These are phyloP conservation scores for Dinomys branickii DNA, from an alignment of 2,113 vertebrate species.

Conservation along the genomic window DNA sequence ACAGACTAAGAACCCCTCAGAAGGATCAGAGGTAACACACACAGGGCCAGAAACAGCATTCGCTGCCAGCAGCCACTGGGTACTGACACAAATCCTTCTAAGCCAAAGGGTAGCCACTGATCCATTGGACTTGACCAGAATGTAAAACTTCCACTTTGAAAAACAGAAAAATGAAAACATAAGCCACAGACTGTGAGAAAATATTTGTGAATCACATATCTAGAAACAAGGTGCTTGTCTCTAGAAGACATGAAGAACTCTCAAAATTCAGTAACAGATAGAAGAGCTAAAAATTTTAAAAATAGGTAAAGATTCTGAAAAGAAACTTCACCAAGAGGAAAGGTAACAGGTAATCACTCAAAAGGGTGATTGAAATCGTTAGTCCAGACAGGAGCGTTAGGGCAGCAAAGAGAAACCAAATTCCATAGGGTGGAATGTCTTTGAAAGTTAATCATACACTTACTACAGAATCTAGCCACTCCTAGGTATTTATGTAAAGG, in stretches of 20 bases:
- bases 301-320: neutral
- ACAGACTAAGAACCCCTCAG: neutral
- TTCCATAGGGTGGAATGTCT: neutral
- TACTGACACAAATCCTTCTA: neutral
- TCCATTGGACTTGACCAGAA: neutral
- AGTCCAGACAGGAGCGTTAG: neutral
- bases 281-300: neutral
- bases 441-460: neutral
- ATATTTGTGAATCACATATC: neutral
- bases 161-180: neutral
- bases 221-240: neutral
- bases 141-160: neutral
- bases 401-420: neutral
- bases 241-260: neutral
- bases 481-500: neutral
- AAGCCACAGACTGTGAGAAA: neutral
- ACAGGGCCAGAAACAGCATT: neutral
- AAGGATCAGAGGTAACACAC: neutral
- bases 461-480: neutral
- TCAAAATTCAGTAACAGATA: neutral
- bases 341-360: neutral
- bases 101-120: neutral
- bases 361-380: neutral
- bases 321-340: neutral
- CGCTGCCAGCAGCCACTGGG: neutral